Conservation (phyloP, 2,888 invertebrate genomes). For the Pomacea canaliculata region DNA sequence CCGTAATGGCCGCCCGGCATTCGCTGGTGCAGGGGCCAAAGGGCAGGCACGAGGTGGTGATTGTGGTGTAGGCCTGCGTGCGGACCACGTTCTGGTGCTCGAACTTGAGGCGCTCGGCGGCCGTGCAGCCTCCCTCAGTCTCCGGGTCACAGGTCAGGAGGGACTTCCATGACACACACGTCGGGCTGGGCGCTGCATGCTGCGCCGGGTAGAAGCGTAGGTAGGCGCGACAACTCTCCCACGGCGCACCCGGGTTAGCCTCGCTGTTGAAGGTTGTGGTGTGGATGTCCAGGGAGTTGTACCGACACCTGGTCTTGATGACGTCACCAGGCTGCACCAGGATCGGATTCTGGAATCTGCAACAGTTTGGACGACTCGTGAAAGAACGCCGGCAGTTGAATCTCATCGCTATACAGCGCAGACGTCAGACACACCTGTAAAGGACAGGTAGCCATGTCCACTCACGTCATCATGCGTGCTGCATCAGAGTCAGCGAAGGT, state of each 20-base stretch:
- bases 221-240: slow-evolving; percentile 5
- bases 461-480: too few species aligned
- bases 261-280: slow-evolving; percentile 4
- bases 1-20: not conserved
- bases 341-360: not conserved
- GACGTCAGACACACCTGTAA: too few species aligned
- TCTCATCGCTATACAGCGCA: too few species aligned
- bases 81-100: slow-evolving; percentile 1
- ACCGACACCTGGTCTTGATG: slow-evolving; percentile 8
- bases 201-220: slow-evolving; percentile 3
- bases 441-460: too few species aligned
- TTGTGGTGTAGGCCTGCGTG: slow-evolving; percentile 3
- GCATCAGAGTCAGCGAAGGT: too few species aligned
- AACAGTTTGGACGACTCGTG: not conserved
- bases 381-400: too few species aligned
- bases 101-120: slow-evolving; percentile 5
- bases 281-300: not conserved
- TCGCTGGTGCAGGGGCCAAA: slow-evolving; percentile 12
- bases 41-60: slow-evolving; percentile 2
- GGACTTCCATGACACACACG: slow-evolving; percentile 8
- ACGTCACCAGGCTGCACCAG: slow-evolving; percentile 15
- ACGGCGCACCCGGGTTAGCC: not conserved
- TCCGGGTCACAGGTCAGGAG: slow-evolving; percentile 8
- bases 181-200: not conserved
- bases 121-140: slow-evolving; percentile 6